Evolutionary conservation across 2,888 invertebrate species (phyloP), one percentile per base, ranked within the genome.

Genomic region (Apocheima hispidaria): DNA sequence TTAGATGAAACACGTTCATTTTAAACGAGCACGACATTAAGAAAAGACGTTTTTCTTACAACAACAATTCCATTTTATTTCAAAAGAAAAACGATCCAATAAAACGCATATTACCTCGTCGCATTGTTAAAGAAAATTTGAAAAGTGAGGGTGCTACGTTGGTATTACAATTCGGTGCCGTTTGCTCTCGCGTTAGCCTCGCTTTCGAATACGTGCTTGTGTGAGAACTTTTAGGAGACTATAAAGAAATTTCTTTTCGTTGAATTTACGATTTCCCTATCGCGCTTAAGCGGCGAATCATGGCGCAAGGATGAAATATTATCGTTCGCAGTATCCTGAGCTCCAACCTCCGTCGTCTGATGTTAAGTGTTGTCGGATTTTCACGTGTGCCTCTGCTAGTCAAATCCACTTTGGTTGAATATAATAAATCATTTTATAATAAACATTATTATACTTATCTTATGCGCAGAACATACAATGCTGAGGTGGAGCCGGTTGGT

Each of bases 191-290:
- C 79, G 76, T 79, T 74, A 81, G 78, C 82, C 78, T 78, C 80
- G 80, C 83, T 82, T 78, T 81, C 78, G 78, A 78, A 77, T 79
- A 85, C 84, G 85, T 86, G 83, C 83, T 82, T 83, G 79, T 84
- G 83, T 83, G 82, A 82, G 84, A 86, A 86, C 82, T 86, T 87
- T 86, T 81, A 83, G 82, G 81, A 79, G 84, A 84, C 84, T 83
- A 87, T 87, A 86, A 88, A 90, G 86, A 86, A 88, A 88, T 86
- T 86, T 88, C 85, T 82, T 86, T 84, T 73, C 79, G 75, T 82
- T 79, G 82, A 87, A 89, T 90, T 89, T 88, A 88, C 86, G 89
- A 89, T 88, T 88, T 88, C 83, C 83, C 87, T 89, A 88, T 89
- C 87, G 88, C 80, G 83, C 83, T 86, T 87, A 89, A 88, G 86